Conservation (phyloP, 2,113 vertebrate species). For the Saccopteryx leptura region DNA sequence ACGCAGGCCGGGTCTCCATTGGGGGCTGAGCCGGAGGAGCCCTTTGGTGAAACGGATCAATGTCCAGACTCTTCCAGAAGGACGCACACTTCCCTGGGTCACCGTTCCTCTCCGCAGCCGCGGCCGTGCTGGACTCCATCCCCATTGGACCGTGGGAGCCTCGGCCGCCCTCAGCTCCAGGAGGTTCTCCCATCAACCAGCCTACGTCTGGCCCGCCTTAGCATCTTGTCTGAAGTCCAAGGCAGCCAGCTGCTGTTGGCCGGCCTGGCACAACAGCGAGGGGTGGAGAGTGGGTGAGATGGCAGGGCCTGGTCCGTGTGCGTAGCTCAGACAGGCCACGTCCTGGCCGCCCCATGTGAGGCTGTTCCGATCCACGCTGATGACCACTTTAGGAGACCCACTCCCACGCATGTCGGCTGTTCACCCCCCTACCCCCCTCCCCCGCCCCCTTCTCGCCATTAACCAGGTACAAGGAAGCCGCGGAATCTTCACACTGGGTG, state of each 20-base stretch:
- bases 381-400: not conserved
- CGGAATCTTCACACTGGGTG: constrained; percentile 82
- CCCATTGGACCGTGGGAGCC: not conserved
- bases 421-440: not conserved
- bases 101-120: not conserved
- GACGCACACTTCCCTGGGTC: not conserved
- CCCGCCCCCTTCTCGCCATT: constrained; percentile 51
- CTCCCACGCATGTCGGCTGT: not conserved
- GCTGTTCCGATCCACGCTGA: not conserved
- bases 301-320: not conserved
- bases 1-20: not conserved
- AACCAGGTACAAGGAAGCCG: constrained; percentile 84
- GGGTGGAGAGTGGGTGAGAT: fast-evolving
- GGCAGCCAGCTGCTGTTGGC: not conserved
- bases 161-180: not conserved
- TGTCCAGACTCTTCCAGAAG: not conserved
- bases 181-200: not conserved
- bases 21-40: too few species aligned
- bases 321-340: not conserved
- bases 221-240: not conserved
- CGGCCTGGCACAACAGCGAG: not conserved
- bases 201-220: too few species aligned
- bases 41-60: not conserved
- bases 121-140: not conserved
- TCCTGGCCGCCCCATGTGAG: not conserved